Conservation (phyloP, 1,140 invertebrate species). For the Drosophila pachea region DNA sequence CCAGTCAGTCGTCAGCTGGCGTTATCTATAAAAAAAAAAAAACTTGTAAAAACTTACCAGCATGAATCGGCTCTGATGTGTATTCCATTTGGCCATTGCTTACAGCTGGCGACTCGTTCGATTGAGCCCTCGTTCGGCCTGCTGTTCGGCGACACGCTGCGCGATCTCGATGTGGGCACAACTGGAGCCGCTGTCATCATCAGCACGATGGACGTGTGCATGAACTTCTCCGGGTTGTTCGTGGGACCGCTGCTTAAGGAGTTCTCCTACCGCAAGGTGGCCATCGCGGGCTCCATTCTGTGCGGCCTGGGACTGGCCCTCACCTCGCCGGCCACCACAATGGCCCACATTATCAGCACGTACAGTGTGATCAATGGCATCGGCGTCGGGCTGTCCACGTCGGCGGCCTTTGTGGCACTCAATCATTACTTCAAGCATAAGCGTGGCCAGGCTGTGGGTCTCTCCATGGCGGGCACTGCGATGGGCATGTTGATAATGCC, state of each 20-base stretch:
- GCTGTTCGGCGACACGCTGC: constrained; percentile 85
- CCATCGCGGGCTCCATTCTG: constrained; percentile 83
- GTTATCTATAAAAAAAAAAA: too few species aligned
- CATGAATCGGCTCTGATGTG: too few species aligned
- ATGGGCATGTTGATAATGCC: constrained; percentile 88
- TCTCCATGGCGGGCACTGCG: constrained; percentile 87
- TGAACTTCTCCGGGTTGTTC: constrained; percentile 88
- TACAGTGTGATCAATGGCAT: constrained; percentile 89
- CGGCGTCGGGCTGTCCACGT: constrained; percentile 85
- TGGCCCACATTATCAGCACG: constrained; percentile 85
- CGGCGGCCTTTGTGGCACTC: constrained; percentile 86
- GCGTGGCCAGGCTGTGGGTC: constrained; percentile 86
- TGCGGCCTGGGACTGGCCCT: constrained; percentile 83
- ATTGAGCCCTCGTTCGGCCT: constrained; percentile 88
- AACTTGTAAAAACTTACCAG: too few species aligned
- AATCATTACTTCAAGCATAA: constrained; percentile 87
- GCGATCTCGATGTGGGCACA: constrained; percentile 83
- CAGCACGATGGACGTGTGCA: constrained; percentile 85
- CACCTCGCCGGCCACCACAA: constrained; percentile 85
- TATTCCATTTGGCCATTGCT: background rate
- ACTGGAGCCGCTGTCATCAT: constrained; percentile 86
- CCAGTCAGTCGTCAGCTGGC: too few species aligned
- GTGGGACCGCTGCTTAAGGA: constrained; percentile 86
- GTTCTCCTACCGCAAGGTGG: constrained; percentile 87
- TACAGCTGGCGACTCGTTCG: constrained; percentile 85